These are phyloP conservation scores for Halichondria panicea DNA, from an alignment of 37 sponge, comb jelly and placozoan genomes.

Conservation along the genomic window DNA sequence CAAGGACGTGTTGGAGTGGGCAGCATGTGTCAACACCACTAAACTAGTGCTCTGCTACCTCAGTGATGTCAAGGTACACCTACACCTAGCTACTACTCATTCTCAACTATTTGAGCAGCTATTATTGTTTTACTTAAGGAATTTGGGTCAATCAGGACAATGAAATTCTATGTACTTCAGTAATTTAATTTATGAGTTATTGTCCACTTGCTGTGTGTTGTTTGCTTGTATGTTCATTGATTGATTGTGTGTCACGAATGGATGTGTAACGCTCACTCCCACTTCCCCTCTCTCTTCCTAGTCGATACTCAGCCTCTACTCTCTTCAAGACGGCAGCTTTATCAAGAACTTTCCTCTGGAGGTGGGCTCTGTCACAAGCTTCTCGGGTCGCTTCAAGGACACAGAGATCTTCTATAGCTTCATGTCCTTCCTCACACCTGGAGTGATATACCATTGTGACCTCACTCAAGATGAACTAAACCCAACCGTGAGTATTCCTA, in stretches of 20 bases:
- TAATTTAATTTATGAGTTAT: too few relatives aligned
- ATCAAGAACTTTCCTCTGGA: slow-evolving; percentile 70
- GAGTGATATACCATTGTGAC: slow-evolving; percentile 86
- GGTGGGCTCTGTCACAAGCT: slow-evolving; percentile 62
- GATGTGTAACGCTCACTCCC: slow-evolving; percentile 7
- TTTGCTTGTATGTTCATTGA: too few relatives aligned
- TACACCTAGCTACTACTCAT: too few relatives aligned
- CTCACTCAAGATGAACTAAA: slow-evolving; percentile 32
- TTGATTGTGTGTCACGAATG: too few relatives aligned
- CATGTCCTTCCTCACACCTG: slow-evolving; percentile 94
- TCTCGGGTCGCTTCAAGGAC: slow-evolving; percentile 57
- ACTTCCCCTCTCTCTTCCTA: not conserved
- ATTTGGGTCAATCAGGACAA: too few relatives aligned
- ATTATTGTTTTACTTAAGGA: too few relatives aligned
- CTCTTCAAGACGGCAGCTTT: slow-evolving; percentile 28
- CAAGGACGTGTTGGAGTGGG: slow-evolving; percentile 83
- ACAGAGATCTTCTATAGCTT: slow-evolving; percentile 89
- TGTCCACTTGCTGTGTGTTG: too few relatives aligned
- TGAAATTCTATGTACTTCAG: too few relatives aligned
- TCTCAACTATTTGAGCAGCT: too few relatives aligned
- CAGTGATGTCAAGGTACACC: slow-evolving; percentile 91
- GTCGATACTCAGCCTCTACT: slow-evolving; percentile 36
- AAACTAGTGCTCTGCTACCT: slow-evolving; percentile 83
- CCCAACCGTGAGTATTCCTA: slow-evolving; percentile 33
- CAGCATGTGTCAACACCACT: slow-evolving; percentile 43